phyloP scores from a whole-genome alignment of 2,888 invertebrate genomes.

The Thymelicus acteon region DNA sequence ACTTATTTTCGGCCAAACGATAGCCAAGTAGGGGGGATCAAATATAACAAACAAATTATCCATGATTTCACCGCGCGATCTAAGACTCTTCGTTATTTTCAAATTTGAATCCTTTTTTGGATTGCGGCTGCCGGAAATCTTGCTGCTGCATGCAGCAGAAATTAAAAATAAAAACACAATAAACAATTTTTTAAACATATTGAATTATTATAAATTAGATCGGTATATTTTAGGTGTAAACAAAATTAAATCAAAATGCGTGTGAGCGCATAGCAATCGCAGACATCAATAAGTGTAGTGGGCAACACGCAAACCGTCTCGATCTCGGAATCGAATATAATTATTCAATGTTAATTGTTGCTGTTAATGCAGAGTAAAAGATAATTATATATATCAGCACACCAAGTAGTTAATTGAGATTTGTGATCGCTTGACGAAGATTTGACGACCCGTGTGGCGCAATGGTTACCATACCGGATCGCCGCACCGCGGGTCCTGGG shows the following conservation, averaged over 20 bases:
- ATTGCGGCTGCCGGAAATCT: slow-evolving; percentile 33
- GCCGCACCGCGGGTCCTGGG: too few species aligned
- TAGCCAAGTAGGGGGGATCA: slow-evolving; percentile 73
- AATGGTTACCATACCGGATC: too few species aligned
- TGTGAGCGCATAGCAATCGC: slow-evolving; percentile 47
- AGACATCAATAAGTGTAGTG: slow-evolving; percentile 45
- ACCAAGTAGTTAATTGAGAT: slow-evolving; percentile 45
- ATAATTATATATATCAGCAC: slow-evolving; percentile 45
- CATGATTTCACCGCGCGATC: slow-evolving; percentile 60
- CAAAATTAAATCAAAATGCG: slow-evolving; percentile 41
- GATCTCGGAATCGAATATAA: slow-evolving; percentile 39
- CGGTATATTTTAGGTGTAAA: slow-evolving; percentile 35
- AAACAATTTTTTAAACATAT: slow-evolving; percentile 22
- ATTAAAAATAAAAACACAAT: slow-evolving; percentile 44
- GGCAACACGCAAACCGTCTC: slow-evolving; percentile 43
- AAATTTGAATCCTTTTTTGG: slow-evolving; percentile 53
- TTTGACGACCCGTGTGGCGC: too few species aligned
- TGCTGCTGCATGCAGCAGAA: slow-evolving; percentile 23
- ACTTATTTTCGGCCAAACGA: slow-evolving; percentile 76
- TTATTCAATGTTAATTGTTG: background rate
- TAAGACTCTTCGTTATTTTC: slow-evolving; percentile 49
- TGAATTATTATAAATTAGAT: slow-evolving; percentile 31
- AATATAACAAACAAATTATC: slow-evolving; percentile 74
- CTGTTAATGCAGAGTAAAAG: slow-evolving; percentile 33
- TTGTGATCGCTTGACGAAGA: slow-evolving; percentile 2